These are phyloP conservation scores for Lepas anatifera DNA, from an alignment of 2,888 invertebrate species.

Conservation along the genomic window DNA sequence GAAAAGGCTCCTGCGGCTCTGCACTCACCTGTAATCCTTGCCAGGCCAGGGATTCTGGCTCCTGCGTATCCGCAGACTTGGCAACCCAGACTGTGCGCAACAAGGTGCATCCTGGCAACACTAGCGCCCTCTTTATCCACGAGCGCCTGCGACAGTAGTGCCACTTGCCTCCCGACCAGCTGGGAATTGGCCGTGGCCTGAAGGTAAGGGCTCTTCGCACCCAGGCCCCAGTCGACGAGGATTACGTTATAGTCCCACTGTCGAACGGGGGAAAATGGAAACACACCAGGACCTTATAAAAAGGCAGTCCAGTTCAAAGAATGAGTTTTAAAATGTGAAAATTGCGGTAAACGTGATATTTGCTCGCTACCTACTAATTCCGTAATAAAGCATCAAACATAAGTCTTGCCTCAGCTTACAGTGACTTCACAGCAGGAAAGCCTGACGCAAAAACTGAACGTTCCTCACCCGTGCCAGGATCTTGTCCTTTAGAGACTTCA, in stretches of 20 bases:
- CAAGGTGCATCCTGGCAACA: not conserved
- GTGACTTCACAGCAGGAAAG: too few species aligned
- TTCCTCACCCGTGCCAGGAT: not conserved
- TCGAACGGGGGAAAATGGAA: not conserved
- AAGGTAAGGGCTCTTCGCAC: not conserved
- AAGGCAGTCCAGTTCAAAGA: too few species aligned
- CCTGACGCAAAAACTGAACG: too few species aligned
- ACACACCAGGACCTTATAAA: too few species aligned
- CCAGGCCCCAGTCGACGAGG: not conserved
- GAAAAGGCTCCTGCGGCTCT: too few species aligned
- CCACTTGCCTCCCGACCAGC: not conserved
- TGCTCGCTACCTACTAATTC: too few species aligned
- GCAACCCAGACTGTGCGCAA: not conserved
- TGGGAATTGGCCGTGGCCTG: not conserved
- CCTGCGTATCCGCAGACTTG: not conserved
- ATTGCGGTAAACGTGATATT: too few species aligned
- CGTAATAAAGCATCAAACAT: too few species aligned
- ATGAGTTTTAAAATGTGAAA: too few species aligned
- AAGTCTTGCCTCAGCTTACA: too few species aligned
- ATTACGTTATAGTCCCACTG: not conserved
- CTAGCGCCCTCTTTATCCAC: not conserved
- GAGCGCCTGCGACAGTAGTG: not conserved
- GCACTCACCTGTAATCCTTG: not conserved
- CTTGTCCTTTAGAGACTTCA: not conserved
- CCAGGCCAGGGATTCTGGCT: not conserved